Base-by-base conservation (phyloP, 2,888 invertebrate species). In the Cylloceria caligata region DNA sequence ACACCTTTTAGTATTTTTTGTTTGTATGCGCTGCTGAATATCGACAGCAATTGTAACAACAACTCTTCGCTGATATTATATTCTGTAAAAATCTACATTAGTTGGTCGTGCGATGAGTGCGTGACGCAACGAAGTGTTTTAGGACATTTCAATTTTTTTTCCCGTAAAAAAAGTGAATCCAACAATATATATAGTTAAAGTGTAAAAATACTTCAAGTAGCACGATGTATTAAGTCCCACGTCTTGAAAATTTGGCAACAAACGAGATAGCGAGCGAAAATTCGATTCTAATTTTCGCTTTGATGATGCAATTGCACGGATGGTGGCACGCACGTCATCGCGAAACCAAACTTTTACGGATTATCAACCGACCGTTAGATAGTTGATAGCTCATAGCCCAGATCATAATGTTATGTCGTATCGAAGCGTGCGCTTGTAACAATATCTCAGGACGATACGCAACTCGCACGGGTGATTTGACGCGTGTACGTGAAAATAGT, bases 21-120 rank as follows among this genome's bases (percentile, higher is more conserved):
- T 47, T 57, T 30, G 9, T 42, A 67, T 36, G 62, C 6, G 21
- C 36, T 65, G 16, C 27, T 47, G 52, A 68, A 62, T 62, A 57
- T 30, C 16, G 57, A 42, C 39, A 19, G 16, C 24, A 16, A 42
- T 67, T 13, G 11, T 57, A 76, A 76, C 47, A 60, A 65, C 47
- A 60, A 65, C 49, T 30, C 24, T 60, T 67, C n/a, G 36, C 45
- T 72, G 82, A 68, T 72, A 78, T 60, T 76, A 34, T 36, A 57
- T 34, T 57, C 21, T 21, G 72, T 76, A 83, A 80, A 83, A 83
- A 80, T 75, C 60, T 80, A 80, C 69, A 76, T 77, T 68, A 62
- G 64, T 76, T 49, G 47, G 62, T 67, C 71, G 64, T 76, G 78
- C 78, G 64, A 69, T 52, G 80, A 21, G 57, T 72, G 77, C 49